These are phyloP conservation scores for Zoanthus sociatus DNA, from an alignment of 92 coral and sea anemone genomes.

Conservation along the genomic window DNA sequence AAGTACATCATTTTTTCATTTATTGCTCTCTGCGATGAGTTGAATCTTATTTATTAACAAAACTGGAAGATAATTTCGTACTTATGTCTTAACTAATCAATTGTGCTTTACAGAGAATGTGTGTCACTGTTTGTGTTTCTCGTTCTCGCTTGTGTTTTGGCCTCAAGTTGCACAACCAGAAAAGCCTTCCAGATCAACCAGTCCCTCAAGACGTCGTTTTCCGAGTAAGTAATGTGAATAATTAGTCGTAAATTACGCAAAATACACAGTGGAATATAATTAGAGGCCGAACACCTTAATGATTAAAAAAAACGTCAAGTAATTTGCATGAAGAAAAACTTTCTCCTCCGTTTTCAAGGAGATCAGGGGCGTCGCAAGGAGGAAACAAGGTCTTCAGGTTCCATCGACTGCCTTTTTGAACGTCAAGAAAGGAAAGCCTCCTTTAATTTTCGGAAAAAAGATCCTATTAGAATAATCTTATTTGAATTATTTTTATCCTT, in stretches of 20 bases:
- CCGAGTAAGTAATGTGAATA: slow-evolving; percentile 51
- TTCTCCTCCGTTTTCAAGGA: too few relatives aligned
- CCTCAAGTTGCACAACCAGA: slow-evolving; percentile 51
- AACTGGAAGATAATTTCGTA: neutral
- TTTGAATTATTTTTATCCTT: too few relatives aligned
- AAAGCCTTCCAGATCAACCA: slow-evolving; percentile 68
- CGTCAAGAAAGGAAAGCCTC: too few relatives aligned
- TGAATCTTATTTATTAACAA: neutral
- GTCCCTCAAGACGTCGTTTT: slow-evolving; percentile 61
- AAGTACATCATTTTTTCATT: too few relatives aligned
- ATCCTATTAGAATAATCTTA: too few relatives aligned
- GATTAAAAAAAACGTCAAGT: too few relatives aligned
- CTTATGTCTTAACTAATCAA: neutral
- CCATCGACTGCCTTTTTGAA: too few relatives aligned
- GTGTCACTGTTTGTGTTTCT: slow-evolving; percentile 51
- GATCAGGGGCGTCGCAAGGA: too few relatives aligned
- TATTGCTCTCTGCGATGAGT: too few relatives aligned
- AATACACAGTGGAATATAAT: neutral
- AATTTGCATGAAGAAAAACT: too few relatives aligned
- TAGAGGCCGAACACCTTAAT: neutral
- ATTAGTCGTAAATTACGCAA: neutral
- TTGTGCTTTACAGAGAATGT: slow-evolving; percentile 60
- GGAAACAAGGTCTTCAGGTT: too few relatives aligned
- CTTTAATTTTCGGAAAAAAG: too few relatives aligned
- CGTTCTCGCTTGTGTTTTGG: slow-evolving; percentile 68